Conservation (phyloP, 2,113 vertebrate species). For the Sinocyclocheilus rhinocerous region DNA sequence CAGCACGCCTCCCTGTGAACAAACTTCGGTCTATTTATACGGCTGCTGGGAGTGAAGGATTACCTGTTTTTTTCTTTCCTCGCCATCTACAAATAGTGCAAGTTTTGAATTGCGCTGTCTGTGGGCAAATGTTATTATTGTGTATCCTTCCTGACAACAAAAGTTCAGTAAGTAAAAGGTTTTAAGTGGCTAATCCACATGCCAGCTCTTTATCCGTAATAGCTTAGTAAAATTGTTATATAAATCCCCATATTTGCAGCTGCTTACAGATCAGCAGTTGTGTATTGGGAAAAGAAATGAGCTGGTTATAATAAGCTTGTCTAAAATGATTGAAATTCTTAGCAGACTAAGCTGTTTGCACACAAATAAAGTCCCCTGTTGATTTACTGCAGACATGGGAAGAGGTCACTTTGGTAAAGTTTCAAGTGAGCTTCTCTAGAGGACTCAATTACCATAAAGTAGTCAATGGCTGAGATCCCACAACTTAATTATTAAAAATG, state of each 20-base stretch:
- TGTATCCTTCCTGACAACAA: conserved; percentile 38
- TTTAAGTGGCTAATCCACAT: conserved; percentile 37
- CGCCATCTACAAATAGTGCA: conserved; percentile 59
- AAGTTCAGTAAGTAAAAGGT: conserved; percentile 16
- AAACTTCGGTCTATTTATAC: conserved; percentile 66
- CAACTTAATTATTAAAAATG: too few species aligned
- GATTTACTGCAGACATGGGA: conserved; percentile 1
- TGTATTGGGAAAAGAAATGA: conserved; percentile 26
- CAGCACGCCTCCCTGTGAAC: conserved; percentile 62
- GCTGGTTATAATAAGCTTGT: conserved; percentile 25
- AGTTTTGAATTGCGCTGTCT: conserved; percentile 53
- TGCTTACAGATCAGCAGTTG: conserved; percentile 27
- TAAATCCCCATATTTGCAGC: conserved; percentile 27
- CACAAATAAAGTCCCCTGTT: conserved; percentile 7
- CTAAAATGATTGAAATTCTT: neutral
- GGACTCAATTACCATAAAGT: neutral
- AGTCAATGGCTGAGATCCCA: neutral
- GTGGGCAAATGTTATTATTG: conserved; percentile 45
- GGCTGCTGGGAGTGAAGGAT: conserved; percentile 58
- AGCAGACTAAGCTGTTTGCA: conserved; percentile 1
- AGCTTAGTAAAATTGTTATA: conserved; percentile 24
- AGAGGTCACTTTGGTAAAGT: neutral
- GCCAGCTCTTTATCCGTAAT: neutral
- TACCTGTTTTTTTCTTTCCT: conserved; percentile 59
- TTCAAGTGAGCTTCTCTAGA: neutral